Conservation (phyloP, 2,113 vertebrate genomes). For the Pseudorhombus dupliciocellatus region DNA sequence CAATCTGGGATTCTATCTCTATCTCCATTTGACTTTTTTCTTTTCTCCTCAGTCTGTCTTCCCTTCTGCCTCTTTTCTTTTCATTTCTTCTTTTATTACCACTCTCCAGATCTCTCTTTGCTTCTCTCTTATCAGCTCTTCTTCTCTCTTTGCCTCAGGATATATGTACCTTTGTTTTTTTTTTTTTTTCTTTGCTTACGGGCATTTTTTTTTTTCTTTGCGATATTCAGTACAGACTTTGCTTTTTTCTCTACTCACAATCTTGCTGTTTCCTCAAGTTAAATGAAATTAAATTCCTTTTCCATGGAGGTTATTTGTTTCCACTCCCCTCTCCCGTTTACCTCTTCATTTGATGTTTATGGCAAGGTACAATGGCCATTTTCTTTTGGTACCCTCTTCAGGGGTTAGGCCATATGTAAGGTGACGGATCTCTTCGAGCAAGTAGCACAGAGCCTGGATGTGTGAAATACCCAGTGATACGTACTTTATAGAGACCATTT, state of each 20-base stretch:
- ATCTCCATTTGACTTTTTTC: not conserved
- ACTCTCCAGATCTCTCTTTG: not conserved
- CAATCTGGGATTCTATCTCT: too few species aligned
- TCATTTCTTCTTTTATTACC: not conserved
- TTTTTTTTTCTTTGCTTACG: not conserved
- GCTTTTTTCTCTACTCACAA: not conserved
- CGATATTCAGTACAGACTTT: not conserved
- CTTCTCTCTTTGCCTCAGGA: not conserved
- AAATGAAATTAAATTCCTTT: not conserved
- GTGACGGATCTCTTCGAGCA: slow-evolving; percentile 51
- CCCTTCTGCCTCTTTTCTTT: not conserved
- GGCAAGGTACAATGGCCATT: slow-evolving; percentile 2
- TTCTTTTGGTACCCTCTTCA: slow-evolving; percentile 3
- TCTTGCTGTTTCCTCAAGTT: not conserved
- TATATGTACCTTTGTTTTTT: slow-evolving; percentile 1
- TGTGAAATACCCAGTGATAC: slow-evolving; percentile 57
- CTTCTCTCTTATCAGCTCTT: too few species aligned
- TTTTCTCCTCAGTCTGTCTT: not conserved
- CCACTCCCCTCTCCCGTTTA: slow-evolving; percentile 5
- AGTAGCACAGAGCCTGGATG: slow-evolving; percentile 27
- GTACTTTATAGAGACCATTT: slow-evolving; percentile 39
- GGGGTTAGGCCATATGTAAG: slow-evolving; percentile 25
- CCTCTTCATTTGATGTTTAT: slow-evolving; percentile 19
- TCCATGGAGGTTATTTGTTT: not conserved
- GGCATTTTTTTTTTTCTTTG: not conserved